These are phyloP conservation scores for Cryptocephalus primarius DNA, from an alignment of 2,888 invertebrate species.

Conservation along the genomic window DNA sequence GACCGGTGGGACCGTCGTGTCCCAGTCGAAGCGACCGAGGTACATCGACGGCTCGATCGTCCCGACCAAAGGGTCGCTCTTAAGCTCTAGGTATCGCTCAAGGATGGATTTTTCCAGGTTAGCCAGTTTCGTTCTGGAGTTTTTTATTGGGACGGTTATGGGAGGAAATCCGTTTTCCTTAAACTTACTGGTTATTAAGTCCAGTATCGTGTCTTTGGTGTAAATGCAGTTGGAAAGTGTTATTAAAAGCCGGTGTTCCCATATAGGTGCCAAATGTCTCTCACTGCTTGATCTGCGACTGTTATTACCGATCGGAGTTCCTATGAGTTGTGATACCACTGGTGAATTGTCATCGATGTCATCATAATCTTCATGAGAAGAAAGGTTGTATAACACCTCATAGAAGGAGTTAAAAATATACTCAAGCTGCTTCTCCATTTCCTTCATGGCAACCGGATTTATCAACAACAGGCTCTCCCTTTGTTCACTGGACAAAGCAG, in stretches of 20 bases:
- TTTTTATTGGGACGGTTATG: constrained; percentile 58
- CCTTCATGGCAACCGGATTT: constrained; percentile 40
- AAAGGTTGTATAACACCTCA: constrained; percentile 61
- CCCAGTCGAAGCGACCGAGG: constrained; percentile 78
- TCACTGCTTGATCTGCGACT: constrained; percentile 24
- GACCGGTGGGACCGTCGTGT: constrained; percentile 60
- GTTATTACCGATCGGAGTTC: constrained; percentile 41
- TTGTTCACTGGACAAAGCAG: constrained; percentile 58
- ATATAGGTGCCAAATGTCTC: constrained; percentile 37
- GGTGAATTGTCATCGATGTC: constrained; percentile 43
- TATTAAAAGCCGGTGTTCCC: constrained; percentile 74
- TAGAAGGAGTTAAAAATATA: constrained; percentile 52
- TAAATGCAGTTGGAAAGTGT: constrained; percentile 84
- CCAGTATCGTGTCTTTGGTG: constrained; percentile 63
- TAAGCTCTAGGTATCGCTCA: constrained; percentile 78
- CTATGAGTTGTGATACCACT: constrained; percentile 52
- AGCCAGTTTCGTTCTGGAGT: constrained; percentile 52
- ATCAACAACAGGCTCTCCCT: constrained; percentile 50
- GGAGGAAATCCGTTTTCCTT: constrained; percentile 58
- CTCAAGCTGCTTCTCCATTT: constrained; percentile 43
- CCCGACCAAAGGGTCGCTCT: constrained; percentile 90
- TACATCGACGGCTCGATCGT: constrained; percentile 96
- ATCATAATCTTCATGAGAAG: constrained; percentile 57
- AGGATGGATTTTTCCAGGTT: constrained; percentile 53
- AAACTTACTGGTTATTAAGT: constrained; percentile 58